phyloP scores from a whole-genome alignment of 1,140 invertebrate species.

The Scaptomyza graminum region DNA sequence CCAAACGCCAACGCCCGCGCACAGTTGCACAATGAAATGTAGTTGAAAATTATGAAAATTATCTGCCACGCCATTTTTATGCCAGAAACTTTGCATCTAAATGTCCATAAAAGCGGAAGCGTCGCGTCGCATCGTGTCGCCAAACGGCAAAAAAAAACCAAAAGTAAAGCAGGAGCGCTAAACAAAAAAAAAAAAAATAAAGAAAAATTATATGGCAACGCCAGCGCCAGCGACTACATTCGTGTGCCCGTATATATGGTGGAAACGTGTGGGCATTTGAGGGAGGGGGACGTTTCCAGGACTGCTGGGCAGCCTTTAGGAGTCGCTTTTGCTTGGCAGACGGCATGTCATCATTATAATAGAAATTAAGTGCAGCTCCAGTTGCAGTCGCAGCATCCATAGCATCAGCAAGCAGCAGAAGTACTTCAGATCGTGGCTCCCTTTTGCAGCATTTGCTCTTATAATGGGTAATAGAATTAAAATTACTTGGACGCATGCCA shows the following conservation, averaged over 20 bases:
- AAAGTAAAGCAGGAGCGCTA: neutral
- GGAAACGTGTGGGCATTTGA: slow-evolving; percentile 52
- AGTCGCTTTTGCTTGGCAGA: slow-evolving; percentile 44
- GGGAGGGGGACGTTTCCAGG: slow-evolving; percentile 34
- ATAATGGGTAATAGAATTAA: slow-evolving; percentile 72
- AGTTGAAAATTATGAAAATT: slow-evolving; percentile 82
- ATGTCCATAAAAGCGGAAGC: slow-evolving; percentile 77
- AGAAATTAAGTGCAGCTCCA: slow-evolving; percentile 63
- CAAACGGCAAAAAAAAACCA: slow-evolving; percentile 32
- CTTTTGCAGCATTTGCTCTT: slow-evolving; percentile 26
- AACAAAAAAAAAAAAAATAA: neutral
- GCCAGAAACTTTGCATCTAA: slow-evolving; percentile 81
- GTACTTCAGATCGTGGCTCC: slow-evolving; percentile 9
- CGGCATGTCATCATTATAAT: slow-evolving; percentile 70
- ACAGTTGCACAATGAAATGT: slow-evolving; percentile 74
- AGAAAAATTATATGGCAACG: slow-evolving; percentile 41
- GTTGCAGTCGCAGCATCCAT: slow-evolving; percentile 16
- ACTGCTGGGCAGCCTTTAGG: slow-evolving; percentile 26
- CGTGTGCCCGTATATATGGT: slow-evolving; percentile 11
- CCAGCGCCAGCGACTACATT: slow-evolving; percentile 19
- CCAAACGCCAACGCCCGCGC: slow-evolving; percentile 49
- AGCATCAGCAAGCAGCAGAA: slow-evolving; percentile 5
- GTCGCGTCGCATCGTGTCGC: slow-evolving; percentile 47
- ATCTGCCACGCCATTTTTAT: slow-evolving; percentile 78
- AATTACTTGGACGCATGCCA: slow-evolving; percentile 69